Evolutionary conservation across 1,140 invertebrate genomes (phyloP), one percentile per base, ranked within the genome.

Genomic region (Penaeus japonicus): DNA sequence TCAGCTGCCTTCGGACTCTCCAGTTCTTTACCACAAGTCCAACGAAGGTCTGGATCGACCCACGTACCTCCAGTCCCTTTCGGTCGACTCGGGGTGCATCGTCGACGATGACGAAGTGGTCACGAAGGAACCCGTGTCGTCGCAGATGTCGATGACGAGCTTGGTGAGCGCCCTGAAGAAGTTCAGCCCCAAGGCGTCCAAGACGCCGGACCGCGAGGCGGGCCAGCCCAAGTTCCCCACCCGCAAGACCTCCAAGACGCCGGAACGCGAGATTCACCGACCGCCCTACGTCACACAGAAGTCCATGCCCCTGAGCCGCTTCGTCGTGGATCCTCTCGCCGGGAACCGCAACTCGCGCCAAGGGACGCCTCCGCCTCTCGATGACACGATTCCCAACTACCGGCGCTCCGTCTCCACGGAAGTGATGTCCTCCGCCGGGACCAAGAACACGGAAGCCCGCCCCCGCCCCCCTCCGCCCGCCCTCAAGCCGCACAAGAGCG

Each of bases 241-340:
- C 47, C 47, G 47, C 10, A 47, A 47, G 47, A 47, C 10, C 10
- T 47, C 47, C 47, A 47, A 47, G 15, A 47, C 57, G 0, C 20
- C 75, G 0, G 86, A 90, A 20, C 70, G 47, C 22, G 85, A 88
- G 20, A 73, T n/a, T 27, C 70, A 35, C 22, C 77, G 27, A 27
- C 59, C 85, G 10, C 27, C 47, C n/a, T 84, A 82, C 5, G 89
- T 84, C 1, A 81, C 83, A 7, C 89, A 88, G 57, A 90, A 88
- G 53, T 90, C 89, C 10, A 88, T 90, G 27, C 89, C 89, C 20
- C 59, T 90, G 27, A 90, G 89, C 65, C 85, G 89, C 15, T 90
- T 90, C 20, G 89, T 90, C 18, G 83, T 90, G 30, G 89, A 90
- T 59, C 89, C 89, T 35, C 27, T 84, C 12, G 87, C 59, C 15